These are phyloP conservation scores for Venusia cambrica DNA, from an alignment of 2,888 invertebrate genomes.

Conservation along the genomic window DNA sequence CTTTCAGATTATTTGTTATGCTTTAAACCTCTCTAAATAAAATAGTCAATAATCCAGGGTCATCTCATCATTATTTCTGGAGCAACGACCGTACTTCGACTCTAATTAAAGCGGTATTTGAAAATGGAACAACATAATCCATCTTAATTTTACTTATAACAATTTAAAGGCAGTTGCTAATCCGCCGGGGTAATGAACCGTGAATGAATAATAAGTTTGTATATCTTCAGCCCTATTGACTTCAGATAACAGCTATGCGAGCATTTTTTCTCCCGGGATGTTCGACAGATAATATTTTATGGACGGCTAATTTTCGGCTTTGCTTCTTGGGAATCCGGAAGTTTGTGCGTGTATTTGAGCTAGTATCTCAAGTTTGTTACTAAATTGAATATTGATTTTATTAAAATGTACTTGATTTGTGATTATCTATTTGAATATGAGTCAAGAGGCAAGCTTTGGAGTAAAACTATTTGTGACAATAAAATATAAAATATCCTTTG, in stretches of 20 bases:
- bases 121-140: conserved; percentile 52
- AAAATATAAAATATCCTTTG: not conserved
- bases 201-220: conserved; percentile 32
- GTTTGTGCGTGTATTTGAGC: too few relatives aligned
- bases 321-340: too few relatives aligned
- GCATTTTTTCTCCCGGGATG: conserved; percentile 14
- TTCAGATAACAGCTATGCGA: conserved; percentile 27
- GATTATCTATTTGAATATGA: too few relatives aligned
- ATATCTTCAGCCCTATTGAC: conserved; percentile 25
- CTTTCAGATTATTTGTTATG: conserved; percentile 40
- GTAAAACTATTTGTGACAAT: conserved; percentile 6
- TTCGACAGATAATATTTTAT: conserved; percentile 6
- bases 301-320: too few relatives aligned
- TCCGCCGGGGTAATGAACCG: conserved; percentile 30
- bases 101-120: conserved; percentile 66
- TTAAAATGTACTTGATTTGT: too few relatives aligned
- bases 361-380: too few relatives aligned
- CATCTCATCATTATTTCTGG: conserved; percentile 57
- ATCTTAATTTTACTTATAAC: conserved; percentile 45
- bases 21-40: conserved; percentile 28
- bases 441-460: too few relatives aligned
- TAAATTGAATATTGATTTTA: too few relatives aligned
- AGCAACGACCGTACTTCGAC: conserved; percentile 53
- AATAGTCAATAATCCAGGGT: too few relatives aligned
- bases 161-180: conserved; percentile 32